These are phyloP conservation scores for Drosophila littoralis DNA, from an alignment of 1,140 invertebrate genomes.

Conservation along the genomic window DNA sequence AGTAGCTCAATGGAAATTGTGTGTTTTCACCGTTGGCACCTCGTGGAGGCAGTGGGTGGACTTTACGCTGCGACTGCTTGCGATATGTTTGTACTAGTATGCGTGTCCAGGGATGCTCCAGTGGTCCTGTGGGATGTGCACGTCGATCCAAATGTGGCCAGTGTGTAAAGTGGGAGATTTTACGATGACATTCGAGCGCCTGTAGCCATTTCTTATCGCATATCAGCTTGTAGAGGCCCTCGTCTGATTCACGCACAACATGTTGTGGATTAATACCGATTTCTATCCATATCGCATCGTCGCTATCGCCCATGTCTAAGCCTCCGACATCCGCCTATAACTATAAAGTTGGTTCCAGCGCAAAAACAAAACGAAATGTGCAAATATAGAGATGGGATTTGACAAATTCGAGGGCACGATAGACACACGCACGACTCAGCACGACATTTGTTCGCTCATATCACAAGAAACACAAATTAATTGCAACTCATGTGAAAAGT, in stretches of 20 bases:
- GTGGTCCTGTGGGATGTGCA: slow-evolving; percentile 56
- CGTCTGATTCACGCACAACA: slow-evolving; percentile 86
- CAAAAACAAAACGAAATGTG: slow-evolving; percentile 26
- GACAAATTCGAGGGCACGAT: neutral
- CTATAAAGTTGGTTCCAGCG: slow-evolving; percentile 17
- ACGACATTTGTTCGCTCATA: neutral
- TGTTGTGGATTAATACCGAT: slow-evolving; percentile 88
- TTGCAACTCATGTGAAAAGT: no score
- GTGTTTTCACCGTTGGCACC: neutral
- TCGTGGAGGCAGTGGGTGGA: slow-evolving; percentile 88
- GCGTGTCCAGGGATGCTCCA: slow-evolving; percentile 77
- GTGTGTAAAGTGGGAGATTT: slow-evolving; percentile 83
- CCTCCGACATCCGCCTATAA: slow-evolving; percentile 23
- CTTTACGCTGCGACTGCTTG: slow-evolving; percentile 87
- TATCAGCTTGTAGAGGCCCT: slow-evolving; percentile 86
- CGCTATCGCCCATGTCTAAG: slow-evolving; percentile 55
- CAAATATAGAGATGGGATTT: slow-evolving; percentile 32
- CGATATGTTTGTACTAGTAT: slow-evolving; percentile 82
- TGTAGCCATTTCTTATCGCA: slow-evolving; percentile 89
- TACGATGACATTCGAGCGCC: slow-evolving; percentile 86
- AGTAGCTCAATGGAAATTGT: slow-evolving; percentile 88
- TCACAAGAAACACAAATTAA: neutral
- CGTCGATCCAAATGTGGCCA: slow-evolving; percentile 83
- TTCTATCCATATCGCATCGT: slow-evolving; percentile 86
- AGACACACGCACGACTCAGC: neutral